Base-by-base conservation (phyloP, 1,140 invertebrate genomes). In the Atta colombica region DNA sequence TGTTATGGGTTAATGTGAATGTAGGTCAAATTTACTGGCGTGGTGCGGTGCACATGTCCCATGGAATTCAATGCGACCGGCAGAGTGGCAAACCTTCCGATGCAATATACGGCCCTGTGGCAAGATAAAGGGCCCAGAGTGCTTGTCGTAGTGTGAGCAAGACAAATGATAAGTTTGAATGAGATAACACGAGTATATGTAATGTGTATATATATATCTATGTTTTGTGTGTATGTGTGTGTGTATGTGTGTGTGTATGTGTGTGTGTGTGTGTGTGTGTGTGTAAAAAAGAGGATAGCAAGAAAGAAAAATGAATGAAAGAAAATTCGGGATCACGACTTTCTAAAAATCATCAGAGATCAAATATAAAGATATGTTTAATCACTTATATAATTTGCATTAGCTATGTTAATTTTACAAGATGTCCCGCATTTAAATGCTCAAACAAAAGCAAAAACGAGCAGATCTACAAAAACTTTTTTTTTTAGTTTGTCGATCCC, bases 51-150 rank as follows among this genome's bases (percentile, higher is more conserved):
- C 87, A 77, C 82, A 77, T 85, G 82, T 88, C 63, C 65, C 61
- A 31, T 31, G 65, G 82, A 88, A 88, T 88, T 88, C 81, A 88
- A 88, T 88, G 87, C 65, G 87, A 86, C 71, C 69, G 63, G 84
- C 63, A 77, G 60, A 84, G 68, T 68, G 63, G 86, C 69, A 87
- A 75, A 87, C 68, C 86, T 87, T 87, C 86, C 80, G 60, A 85
- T 87, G 86, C 86, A 87, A 85, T 87, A 87, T 87, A 87, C 80
- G 86, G 80, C 61, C 80, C 68, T 87, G 49, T 49, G 10, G 60
- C 60, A 61, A 60, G 80, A 87, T 87, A 87, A 87, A 87, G 86
- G 86, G 39, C 80, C 31, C 61, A 61, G 60, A 87, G 80, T 71
- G 66, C 80, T 87, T 28, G 69, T 87, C 35, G 53, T 63, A 14